Percentiles rank a stretch among this genome's conserved stretches.
Evolutionary conservation across 1,140 invertebrate genomes (phyloP).

Genomic region (Procambarus clarkii): DNA sequence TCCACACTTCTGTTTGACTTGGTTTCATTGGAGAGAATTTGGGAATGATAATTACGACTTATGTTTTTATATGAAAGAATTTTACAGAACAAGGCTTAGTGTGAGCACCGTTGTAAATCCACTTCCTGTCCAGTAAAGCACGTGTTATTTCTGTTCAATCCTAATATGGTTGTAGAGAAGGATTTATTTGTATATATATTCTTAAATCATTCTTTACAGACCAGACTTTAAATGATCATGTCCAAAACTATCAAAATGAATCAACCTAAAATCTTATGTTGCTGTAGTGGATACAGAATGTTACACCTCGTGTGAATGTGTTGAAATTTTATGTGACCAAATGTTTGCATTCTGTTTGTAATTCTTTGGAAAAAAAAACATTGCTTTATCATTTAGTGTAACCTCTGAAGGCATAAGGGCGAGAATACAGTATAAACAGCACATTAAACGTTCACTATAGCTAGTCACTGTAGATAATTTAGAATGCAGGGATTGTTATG

Average conservation of each 20-base stretch:
- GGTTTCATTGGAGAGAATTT: not conserved
- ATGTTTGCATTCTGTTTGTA: conserved; percentile 7
- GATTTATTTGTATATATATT: not conserved
- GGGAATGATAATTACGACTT: not conserved
- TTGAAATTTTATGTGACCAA: not conserved
- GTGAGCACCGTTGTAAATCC: not conserved
- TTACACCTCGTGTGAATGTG: conserved; percentile 29
- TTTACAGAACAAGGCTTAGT: not conserved
- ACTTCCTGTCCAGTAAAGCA: not conserved
- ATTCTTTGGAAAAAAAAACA: not conserved
- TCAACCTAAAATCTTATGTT: conserved; percentile 14
- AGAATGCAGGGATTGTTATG: conserved; percentile 68
- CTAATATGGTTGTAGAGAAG: conserved; percentile 14
- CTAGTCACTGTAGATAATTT: conserved; percentile 60
- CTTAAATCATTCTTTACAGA: conserved; percentile 39
- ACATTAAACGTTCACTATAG: conserved; percentile 63
- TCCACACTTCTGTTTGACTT: not conserved
- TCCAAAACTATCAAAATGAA: conserved; percentile 27
- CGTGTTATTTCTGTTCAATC: not conserved
- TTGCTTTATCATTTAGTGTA: not conserved
- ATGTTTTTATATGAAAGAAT: not conserved
- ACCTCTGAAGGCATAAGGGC: conserved; percentile 9
- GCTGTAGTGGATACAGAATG: conserved; percentile 50
- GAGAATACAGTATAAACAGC: conserved; percentile 38
- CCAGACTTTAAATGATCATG: conserved; percentile 18